These are phyloP conservation scores for Cyprinodon brontotheroides DNA, from an alignment of 2,113 vertebrate genomes.

Conservation along the genomic window DNA sequence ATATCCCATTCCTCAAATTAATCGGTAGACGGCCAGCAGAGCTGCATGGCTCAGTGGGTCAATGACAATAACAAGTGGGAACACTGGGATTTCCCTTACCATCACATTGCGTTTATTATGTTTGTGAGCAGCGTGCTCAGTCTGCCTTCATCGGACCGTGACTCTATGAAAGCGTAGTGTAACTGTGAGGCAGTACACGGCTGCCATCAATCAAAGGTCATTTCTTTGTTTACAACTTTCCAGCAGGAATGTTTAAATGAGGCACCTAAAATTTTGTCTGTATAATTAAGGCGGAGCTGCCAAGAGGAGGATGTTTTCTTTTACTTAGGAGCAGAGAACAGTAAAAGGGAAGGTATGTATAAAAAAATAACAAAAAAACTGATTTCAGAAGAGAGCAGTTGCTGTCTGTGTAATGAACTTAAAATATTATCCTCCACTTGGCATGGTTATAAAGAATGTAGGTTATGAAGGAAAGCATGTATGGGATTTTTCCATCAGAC, in stretches of 20 bases:
- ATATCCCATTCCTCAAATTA: slow-evolving; percentile 13
- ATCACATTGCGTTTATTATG: slow-evolving; percentile 8
- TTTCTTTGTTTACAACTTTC: slow-evolving; percentile 37
- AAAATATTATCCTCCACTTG: neutral
- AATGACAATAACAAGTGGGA: slow-evolving; percentile 46
- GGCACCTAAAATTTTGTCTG: slow-evolving; percentile 33
- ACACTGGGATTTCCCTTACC: slow-evolving; percentile 47
- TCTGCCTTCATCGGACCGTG: slow-evolving; percentile 4
- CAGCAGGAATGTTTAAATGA: slow-evolving; percentile 28
- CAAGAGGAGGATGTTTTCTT: slow-evolving; percentile 15
- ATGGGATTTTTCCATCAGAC: neutral
- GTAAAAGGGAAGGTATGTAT: slow-evolving; percentile 3
- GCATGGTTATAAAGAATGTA: neutral
- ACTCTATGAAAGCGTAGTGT: slow-evolving; percentile 24
- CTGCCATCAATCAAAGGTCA: slow-evolving; percentile 13
- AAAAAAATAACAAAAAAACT: neutral
- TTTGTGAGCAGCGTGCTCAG: slow-evolving; percentile 21
- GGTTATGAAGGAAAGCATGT: neutral
- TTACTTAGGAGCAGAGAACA: neutral
- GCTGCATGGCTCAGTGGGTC: slow-evolving; percentile 32
- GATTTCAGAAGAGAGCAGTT: slow-evolving; percentile 61
- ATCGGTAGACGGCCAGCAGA: slow-evolving; percentile 20
- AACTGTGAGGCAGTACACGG: neutral
- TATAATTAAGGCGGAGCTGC: slow-evolving; percentile 29
- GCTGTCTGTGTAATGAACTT: slow-evolving; percentile 20